These are phyloP conservation scores for Dascyllus trimaculatus DNA, from an alignment of 2,113 vertebrate genomes.

Conservation along the genomic window DNA sequence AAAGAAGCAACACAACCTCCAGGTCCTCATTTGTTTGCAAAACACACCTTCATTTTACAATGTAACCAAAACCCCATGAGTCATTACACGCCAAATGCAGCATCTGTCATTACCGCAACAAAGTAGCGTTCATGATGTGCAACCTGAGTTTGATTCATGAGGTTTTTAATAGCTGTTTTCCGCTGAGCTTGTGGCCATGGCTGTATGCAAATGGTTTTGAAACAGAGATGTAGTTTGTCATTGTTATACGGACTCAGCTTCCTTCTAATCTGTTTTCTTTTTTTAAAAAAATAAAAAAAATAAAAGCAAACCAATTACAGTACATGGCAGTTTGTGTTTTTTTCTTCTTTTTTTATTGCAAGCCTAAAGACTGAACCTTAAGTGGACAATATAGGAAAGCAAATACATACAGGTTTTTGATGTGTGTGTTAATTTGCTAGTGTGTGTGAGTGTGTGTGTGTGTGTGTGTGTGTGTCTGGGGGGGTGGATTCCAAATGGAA, in stretches of 20 bases:
- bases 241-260: slow-evolving; percentile 1
- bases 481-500: no score
- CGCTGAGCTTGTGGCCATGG: background rate
- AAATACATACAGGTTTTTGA: no score
- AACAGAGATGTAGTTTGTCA: slow-evolving; percentile 28
- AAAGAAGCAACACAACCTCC: slow-evolving; percentile 30
- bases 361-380: background rate
- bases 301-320: background rate
- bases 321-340: background rate
- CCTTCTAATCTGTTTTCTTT: background rate
- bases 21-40: slow-evolving; percentile 37
- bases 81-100: slow-evolving; percentile 20
- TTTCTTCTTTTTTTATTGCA: no score
- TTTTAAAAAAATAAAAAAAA: background rate
- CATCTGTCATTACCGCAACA: slow-evolving; percentile 33
- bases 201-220: background rate
- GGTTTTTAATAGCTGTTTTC: background rate
- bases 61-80: slow-evolving; percentile 22
- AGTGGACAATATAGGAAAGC: background rate
- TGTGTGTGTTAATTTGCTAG: no score
- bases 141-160: slow-evolving; percentile 20
- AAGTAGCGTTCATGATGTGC: background rate
- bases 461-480: no score
- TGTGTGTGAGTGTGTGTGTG: no score
- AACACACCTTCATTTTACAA: slow-evolving; percentile 26